Evolutionary conservation across 1,140 invertebrate species (phyloP).

Genomic region (Cydia strobilella): DNA sequence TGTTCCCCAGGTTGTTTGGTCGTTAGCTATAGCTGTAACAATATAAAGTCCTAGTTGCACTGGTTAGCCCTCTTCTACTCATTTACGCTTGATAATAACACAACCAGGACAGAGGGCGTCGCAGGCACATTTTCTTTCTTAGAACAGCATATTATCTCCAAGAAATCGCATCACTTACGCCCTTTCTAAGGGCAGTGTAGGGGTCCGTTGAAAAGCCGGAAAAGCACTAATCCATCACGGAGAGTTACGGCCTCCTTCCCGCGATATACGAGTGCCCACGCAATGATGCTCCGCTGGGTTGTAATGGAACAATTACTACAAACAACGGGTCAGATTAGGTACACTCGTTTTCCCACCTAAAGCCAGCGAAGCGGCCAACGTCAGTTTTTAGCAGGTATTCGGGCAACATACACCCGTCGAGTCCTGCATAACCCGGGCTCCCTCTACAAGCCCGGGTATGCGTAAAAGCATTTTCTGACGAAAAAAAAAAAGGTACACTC

Average conservation of each 20-base stretch:
- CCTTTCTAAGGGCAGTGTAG: conserved; percentile 43
- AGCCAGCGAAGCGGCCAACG: too few relatives aligned
- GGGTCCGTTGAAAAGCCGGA: conserved; percentile 67
- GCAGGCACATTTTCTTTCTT: not conserved
- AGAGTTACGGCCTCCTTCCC: conserved; percentile 61
- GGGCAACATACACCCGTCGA: too few relatives aligned
- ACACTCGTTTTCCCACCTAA: not conserved
- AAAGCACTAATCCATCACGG: conserved; percentile 68
- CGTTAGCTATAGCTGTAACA: too few relatives aligned
- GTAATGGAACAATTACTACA: not conserved
- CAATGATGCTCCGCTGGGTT: conserved; percentile 39
- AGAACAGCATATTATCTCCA: not conserved
- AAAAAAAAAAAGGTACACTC: too few relatives aligned
- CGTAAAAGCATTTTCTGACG: too few relatives aligned
- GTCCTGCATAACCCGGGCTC: too few relatives aligned
- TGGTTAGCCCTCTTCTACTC: too few relatives aligned
- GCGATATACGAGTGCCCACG: conserved; percentile 48
- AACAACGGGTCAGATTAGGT: not conserved
- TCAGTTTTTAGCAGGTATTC: too few relatives aligned
- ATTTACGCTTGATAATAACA: too few relatives aligned
- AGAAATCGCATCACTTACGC: not conserved
- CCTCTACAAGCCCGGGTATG: too few relatives aligned
- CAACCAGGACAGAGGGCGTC: not conserved
- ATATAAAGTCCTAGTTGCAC: too few relatives aligned
- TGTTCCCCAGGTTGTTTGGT: too few relatives aligned